Conservation (phyloP, 2,797 vertebrate species). For the Tiaroga cobitis region DNA sequence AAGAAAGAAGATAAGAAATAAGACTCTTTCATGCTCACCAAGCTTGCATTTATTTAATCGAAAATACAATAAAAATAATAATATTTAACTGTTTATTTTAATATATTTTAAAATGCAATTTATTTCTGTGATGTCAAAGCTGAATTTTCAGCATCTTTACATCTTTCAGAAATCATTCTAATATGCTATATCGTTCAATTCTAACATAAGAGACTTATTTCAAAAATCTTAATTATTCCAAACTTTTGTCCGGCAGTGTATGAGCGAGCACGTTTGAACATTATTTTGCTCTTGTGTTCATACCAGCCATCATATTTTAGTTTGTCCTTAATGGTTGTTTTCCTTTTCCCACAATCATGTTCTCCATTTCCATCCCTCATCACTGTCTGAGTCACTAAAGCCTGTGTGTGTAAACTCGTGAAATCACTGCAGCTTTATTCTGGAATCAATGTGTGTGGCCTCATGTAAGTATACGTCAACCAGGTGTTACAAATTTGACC, state of each 20-base stretch:
- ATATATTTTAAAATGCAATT: background rate
- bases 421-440: conserved; percentile 47
- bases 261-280: conserved; percentile 17
- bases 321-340: conserved; percentile 53
- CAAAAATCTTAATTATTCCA: background rate
- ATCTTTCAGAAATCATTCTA: background rate
- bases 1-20: background rate
- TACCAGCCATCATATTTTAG: conserved; percentile 31
- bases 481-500: background rate
- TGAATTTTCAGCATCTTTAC: background rate
- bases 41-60: background rate
- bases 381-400: conserved; percentile 55
- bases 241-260: background rate
- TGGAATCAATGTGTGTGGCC: conserved; percentile 48
- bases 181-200: background rate
- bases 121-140: background rate
- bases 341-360: conserved; percentile 51
- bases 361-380: conserved; percentile 56
- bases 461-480: conserved; percentile 51
- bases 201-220: background rate
- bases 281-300: conserved; percentile 45
- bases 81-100: background rate
- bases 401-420: conserved; percentile 45
- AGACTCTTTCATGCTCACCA: background rate
- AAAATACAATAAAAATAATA: background rate